A percentile compares a stretch with the other conserved stretches of the same genome.
phyloP scores from a whole-genome alignment of 2,888 invertebrate genomes.

The Trachelus tabidus region DNA sequence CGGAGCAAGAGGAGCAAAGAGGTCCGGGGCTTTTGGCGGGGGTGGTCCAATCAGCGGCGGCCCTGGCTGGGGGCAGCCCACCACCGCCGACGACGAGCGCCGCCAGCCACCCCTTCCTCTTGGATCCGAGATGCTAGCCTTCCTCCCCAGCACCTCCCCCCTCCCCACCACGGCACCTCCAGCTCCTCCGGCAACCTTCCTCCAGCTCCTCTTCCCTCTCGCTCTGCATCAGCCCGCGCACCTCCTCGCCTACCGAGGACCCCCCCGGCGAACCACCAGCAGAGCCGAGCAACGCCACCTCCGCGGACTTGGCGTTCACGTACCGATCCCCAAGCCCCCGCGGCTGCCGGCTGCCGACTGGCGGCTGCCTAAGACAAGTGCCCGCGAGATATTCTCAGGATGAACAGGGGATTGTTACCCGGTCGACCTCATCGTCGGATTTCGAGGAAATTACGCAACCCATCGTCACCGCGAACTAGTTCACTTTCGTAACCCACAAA shows the following conservation, averaged over 20 bases:
- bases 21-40: constrained; percentile 43
- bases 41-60: constrained; percentile 64
- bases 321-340: constrained; percentile 37
- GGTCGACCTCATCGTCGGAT: constrained; percentile 41
- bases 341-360: constrained; percentile 20
- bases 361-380: constrained; percentile 61
- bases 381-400: constrained; percentile 62
- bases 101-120: constrained; percentile 11
- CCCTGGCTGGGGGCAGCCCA: constrained; percentile 56
- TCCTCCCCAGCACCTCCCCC: too few species aligned
- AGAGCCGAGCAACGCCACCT: constrained; percentile 24
- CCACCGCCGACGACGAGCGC: constrained; percentile 19
- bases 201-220: constrained; percentile 28
- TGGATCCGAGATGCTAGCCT: constrained; percentile 15
- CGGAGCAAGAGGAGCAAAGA: constrained; percentile 21
- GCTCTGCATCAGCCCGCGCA: constrained; percentile 28
- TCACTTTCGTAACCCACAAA: not conserved
- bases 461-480: not conserved
- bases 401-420: constrained; percentile 62
- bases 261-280: too few species aligned
- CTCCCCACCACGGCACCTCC: not conserved
- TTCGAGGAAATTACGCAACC: constrained; percentile 8
- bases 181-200: constrained; percentile 5
- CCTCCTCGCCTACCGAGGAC: not conserved
- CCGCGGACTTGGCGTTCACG: constrained; percentile 51